phyloP scores from a whole-genome alignment of 2,113 vertebrate species.

The Triplophysa tibetana region DNA sequence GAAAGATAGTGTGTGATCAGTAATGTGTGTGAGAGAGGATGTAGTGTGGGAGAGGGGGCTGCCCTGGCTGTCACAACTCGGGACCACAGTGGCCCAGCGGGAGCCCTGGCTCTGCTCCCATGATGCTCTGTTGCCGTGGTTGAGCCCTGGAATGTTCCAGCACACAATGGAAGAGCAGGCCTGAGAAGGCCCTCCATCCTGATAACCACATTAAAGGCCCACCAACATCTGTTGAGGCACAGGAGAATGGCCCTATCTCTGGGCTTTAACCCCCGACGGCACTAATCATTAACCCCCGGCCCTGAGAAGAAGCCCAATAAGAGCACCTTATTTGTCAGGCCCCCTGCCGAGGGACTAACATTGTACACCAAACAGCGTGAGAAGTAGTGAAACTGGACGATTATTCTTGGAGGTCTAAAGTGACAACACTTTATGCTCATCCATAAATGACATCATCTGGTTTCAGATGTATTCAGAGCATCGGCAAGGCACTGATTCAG shows the following conservation, averaged over 20 bases:
- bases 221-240: constrained; percentile 94
- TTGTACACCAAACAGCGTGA: constrained; percentile 92
- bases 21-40: constrained; percentile 42
- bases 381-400: constrained; percentile 81
- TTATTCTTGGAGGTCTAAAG: constrained; percentile 65
- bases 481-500: neutral
- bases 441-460: neutral
- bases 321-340: constrained; percentile 91
- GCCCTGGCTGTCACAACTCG: constrained; percentile 74
- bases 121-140: constrained; percentile 89
- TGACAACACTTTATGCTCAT: constrained; percentile 73
- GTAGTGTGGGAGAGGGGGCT: constrained; percentile 54
- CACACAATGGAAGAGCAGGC: constrained; percentile 85
- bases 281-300: constrained; percentile 93
- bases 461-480: neutral
- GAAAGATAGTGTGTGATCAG: constrained; percentile 56
- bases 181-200: constrained; percentile 90
- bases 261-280: constrained; percentile 91
- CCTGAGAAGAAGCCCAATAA: constrained; percentile 87
- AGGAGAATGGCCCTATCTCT: constrained; percentile 88
- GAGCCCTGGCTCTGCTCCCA: constrained; percentile 71
- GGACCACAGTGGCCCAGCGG: constrained; percentile 75
- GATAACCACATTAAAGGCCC: constrained; percentile 98
- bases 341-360: constrained; percentile 82
- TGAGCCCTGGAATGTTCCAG: constrained; percentile 81